Conservation (phyloP, 2,888 invertebrate genomes). For the Prionchulus punctatus region DNA sequence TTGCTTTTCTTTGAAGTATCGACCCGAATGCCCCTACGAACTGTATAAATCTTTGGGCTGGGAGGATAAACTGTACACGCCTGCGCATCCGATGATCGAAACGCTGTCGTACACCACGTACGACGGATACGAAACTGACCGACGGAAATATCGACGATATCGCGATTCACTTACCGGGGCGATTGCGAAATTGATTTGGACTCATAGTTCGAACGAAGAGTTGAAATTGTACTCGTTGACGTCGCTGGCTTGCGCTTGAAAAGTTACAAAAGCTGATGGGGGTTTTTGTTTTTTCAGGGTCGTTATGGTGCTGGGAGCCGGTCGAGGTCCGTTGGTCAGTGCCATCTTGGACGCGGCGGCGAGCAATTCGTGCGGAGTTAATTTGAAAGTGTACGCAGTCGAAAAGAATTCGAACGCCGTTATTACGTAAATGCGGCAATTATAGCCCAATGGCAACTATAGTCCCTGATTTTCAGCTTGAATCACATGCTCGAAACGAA, state of each 20-base stretch:
- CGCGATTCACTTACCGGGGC: constrained; percentile 15
- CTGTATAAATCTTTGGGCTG: not conserved
- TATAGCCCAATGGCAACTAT: not conserved
- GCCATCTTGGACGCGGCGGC: constrained; percentile 59
- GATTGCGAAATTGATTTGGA: constrained; percentile 15
- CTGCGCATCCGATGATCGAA: constrained; percentile 3
- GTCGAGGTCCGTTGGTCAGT: constrained; percentile 80
- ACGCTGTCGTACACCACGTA: not conserved
- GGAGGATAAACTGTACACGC: constrained; percentile 6
- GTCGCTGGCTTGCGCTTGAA: too few species aligned
- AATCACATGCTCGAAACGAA: not conserved
- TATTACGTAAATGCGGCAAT: constrained; percentile 18
- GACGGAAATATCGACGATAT: constrained; percentile 9
- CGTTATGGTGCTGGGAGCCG: constrained; percentile 80
- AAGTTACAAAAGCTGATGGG: too few species aligned
- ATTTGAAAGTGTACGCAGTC: constrained; percentile 73
- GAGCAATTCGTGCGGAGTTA: constrained; percentile 19
- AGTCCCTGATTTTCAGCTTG: not conserved
- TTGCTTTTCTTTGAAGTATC: not conserved
- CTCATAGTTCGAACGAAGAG: too few species aligned
- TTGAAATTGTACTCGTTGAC: too few species aligned
- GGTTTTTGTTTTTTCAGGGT: constrained; percentile 37
- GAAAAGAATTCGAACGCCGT: constrained; percentile 97
- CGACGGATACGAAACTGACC: not conserved
- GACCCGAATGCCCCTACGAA: not conserved